A percentile compares a stretch with the other conserved stretches of the same genome.
These are phyloP conservation scores for Trinorchestia longiramus DNA, from an alignment of 1,140 invertebrate species.

Conservation along the genomic window DNA sequence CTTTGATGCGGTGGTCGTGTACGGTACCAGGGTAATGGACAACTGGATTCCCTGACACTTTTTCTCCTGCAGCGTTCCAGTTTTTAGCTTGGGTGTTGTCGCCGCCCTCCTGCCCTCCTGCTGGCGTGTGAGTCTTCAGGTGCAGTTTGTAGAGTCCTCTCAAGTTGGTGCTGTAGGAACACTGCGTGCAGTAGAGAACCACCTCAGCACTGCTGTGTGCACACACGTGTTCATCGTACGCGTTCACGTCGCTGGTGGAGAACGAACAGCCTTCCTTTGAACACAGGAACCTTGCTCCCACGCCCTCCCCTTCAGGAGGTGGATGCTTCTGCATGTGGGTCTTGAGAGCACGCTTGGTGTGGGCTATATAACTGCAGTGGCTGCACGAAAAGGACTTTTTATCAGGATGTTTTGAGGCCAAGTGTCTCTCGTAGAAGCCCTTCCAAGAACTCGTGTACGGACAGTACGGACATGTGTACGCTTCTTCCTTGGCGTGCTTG, in stretches of 20 bases:
- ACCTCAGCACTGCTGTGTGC: background rate
- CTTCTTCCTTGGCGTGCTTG: background rate
- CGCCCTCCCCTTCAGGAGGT: background rate
- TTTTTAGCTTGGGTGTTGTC: background rate
- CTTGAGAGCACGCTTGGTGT: background rate
- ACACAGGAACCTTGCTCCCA: background rate
- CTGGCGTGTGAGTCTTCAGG: background rate
- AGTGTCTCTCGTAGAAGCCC: background rate
- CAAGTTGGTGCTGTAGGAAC: background rate
- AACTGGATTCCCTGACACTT: too few species aligned
- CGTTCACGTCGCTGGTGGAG: background rate
- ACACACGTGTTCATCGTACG: background rate
- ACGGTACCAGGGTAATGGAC: background rate
- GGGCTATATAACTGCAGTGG: background rate
- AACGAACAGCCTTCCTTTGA: background rate
- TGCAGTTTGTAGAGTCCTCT: slow-evolving; percentile 6
- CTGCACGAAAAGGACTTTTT: slow-evolving; percentile 13
- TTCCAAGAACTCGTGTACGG: slow-evolving; percentile 25
- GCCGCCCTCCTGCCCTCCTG: too few species aligned
- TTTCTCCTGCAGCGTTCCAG: background rate
- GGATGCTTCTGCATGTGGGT: background rate
- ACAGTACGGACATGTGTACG: background rate
- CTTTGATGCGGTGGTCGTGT: background rate
- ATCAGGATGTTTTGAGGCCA: slow-evolving; percentile 9
- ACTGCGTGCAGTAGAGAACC: background rate